Evolutionary conservation across 2,888 invertebrate genomes (phyloP).

Genomic region (Stenotaenia linearis): DNA sequence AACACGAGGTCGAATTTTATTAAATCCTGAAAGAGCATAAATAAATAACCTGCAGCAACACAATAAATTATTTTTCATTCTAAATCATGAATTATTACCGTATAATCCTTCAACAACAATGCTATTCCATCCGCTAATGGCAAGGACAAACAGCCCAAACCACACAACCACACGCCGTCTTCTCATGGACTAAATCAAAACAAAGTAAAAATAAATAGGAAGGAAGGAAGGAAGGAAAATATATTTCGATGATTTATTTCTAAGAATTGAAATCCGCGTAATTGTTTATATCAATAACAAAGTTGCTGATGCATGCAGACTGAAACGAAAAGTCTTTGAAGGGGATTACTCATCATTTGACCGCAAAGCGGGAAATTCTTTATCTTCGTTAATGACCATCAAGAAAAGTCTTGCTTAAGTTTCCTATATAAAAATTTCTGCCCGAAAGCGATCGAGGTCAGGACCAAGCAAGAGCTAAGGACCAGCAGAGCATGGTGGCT

Average conservation of each 20-base stretch:
- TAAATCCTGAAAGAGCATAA: not conserved
- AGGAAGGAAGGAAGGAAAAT: not conserved
- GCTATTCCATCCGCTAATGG: not conserved
- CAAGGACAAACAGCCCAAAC: not conserved
- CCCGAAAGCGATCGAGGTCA: slow-evolving; percentile 14
- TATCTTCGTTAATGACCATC: not conserved
- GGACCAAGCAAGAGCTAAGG: not conserved
- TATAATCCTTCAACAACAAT: not conserved
- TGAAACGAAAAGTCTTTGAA: not conserved
- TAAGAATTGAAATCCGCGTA: not conserved
- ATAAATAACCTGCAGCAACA: not conserved
- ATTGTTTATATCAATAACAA: too few species aligned
- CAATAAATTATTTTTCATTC: not conserved
- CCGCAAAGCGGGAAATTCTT: not conserved
- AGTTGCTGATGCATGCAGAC: not conserved
- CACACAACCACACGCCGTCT: not conserved
- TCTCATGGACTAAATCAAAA: not conserved
- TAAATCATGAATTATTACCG: not conserved
- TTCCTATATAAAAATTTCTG: not conserved
- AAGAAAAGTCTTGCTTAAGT: not conserved
- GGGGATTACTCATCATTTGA: not conserved
- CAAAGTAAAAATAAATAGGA: not conserved
- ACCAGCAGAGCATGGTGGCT: slow-evolving; percentile 17
- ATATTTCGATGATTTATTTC: not conserved
- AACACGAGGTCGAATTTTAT: slow-evolving; percentile 33